Evolutionary conservation across 2,113 vertebrate genomes (phyloP).

Genomic region (Syrmaticus mikado): DNA sequence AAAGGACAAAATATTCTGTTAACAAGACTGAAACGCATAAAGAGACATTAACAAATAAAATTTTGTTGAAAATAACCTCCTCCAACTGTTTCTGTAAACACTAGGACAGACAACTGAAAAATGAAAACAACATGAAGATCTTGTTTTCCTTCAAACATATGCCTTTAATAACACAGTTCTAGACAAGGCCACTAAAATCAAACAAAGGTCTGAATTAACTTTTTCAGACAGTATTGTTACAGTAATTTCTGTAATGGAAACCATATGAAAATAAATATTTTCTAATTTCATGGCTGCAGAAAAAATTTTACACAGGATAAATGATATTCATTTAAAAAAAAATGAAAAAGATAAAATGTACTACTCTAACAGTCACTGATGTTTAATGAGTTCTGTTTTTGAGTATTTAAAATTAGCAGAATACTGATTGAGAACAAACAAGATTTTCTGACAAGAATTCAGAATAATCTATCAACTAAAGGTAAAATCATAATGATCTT

Average conservation of each 20-base stretch:
- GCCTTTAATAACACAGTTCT: not conserved
- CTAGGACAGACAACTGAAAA: not conserved
- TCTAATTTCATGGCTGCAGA: not conserved
- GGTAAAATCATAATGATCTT: not conserved
- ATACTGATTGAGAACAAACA: not conserved
- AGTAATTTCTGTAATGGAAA: not conserved
- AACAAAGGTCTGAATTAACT: not conserved
- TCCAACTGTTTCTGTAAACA: not conserved
- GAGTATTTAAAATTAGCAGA: not conserved
- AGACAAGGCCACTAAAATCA: not conserved
- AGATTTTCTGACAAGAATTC: not conserved
- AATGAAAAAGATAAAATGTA: not conserved
- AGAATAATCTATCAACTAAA: not conserved
- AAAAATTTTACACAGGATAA: not conserved
- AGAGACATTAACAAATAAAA: not conserved
- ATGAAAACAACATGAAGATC: not conserved
- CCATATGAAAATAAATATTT: not conserved
- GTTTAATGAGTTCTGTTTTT: not conserved
- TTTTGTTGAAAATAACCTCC: not conserved
- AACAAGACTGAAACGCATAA: not conserved
- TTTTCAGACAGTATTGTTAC: not conserved
- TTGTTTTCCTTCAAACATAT: not conserved
- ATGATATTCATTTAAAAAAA: not conserved
- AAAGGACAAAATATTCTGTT: not conserved
- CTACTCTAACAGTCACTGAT: not conserved